phyloP scores from a whole-genome alignment of 1,140 invertebrate species.

The Mesaphorura yosii region DNA sequence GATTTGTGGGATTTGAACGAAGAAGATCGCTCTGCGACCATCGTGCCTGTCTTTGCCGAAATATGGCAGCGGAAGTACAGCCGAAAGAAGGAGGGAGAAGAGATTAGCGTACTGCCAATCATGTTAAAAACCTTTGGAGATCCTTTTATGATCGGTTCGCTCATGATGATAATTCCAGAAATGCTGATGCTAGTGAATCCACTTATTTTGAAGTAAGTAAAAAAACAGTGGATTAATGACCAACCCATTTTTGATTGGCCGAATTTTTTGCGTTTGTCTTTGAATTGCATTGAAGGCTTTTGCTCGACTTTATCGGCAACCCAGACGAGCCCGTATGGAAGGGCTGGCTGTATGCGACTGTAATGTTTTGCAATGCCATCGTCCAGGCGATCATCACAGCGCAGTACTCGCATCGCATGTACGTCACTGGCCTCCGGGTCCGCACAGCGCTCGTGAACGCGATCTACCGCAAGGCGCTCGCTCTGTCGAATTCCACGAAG shows the following conservation, averaged over 20 bases:
- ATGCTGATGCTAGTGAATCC: conserved; percentile 39
- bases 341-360: conserved; percentile 66
- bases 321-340: conserved; percentile 53
- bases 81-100: background rate
- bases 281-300: conserved; percentile 55
- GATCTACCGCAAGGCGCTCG: conserved; percentile 74
- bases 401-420: conserved; percentile 83
- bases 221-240: background rate
- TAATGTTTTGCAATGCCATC: conserved; percentile 63
- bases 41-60: conserved; percentile 40
- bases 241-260: background rate
- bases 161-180: conserved; percentile 47
- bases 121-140: conserved; percentile 11
- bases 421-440: conserved; percentile 78
- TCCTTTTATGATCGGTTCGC: conserved; percentile 43
- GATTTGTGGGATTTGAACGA: background rate
- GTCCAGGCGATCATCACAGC: conserved; percentile 78
- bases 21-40: background rate
- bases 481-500: conserved; percentile 61
- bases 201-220: conserved; percentile 36
- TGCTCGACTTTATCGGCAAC: background rate
- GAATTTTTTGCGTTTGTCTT: conserved; percentile 36
- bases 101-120: background rate
- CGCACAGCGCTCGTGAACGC: conserved; percentile 81
- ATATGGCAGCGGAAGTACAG: conserved; percentile 35